phyloP scores from a whole-genome alignment of 1,140 invertebrate species.

The Drosophila lowei region DNA sequence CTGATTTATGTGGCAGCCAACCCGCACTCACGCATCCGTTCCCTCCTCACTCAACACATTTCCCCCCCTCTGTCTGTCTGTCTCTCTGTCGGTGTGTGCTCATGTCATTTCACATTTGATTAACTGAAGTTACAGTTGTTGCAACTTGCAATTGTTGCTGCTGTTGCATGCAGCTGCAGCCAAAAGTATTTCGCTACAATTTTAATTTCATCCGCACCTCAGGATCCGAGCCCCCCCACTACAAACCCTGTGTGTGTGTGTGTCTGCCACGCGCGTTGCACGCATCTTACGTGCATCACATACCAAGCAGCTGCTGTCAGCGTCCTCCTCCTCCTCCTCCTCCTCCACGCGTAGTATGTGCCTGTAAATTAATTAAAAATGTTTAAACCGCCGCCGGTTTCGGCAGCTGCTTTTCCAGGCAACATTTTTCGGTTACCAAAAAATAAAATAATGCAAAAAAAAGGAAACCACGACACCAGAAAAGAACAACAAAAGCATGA shows the following conservation, averaged over 20 bases:
- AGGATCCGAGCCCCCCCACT: too few species aligned
- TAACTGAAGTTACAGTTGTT: constrained; percentile 61
- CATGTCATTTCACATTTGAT: constrained; percentile 70
- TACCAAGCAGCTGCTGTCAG: constrained; percentile 69
- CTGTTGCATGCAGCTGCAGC: constrained; percentile 41
- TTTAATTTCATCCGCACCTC: constrained; percentile 55
- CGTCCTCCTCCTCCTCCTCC: constrained; percentile 1
- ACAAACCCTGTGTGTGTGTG: neutral
- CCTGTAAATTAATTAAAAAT: constrained; percentile 75
- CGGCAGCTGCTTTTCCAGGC: constrained; percentile 33
- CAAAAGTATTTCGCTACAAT: constrained; percentile 65
- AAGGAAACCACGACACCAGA: neutral
- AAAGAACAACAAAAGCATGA: constrained; percentile 16
- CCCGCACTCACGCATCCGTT: too few species aligned
- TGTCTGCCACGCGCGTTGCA: constrained; percentile 5
- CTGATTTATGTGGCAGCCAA: constrained; percentile 57
- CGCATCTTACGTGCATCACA: constrained; percentile 67
- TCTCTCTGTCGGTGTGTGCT: constrained; percentile 14
- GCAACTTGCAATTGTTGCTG: constrained; percentile 1
- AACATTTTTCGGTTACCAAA: constrained; percentile 21
- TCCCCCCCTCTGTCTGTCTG: constrained; percentile 3
- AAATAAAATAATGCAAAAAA: neutral
- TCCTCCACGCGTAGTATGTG: constrained; percentile 9
- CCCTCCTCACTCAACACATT: too few species aligned
- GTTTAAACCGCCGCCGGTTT: constrained; percentile 59